Conservation (phyloP, 1,140 invertebrate species). For the Pinna nobilis region DNA sequence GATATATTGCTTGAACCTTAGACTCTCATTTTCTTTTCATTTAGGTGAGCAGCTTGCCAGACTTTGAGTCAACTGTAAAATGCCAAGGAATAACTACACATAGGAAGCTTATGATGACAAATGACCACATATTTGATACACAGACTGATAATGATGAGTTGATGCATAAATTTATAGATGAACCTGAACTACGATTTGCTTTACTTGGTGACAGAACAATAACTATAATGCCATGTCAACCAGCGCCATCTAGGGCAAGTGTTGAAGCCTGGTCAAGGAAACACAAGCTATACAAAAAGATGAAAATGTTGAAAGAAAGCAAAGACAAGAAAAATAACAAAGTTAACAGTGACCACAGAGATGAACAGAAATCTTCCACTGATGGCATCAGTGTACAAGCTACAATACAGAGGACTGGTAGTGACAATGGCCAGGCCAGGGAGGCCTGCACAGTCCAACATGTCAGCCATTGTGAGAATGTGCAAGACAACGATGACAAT, state of each 20-base stretch:
- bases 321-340: neutral
- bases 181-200: slow-evolving; percentile 55
- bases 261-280: slow-evolving; percentile 55
- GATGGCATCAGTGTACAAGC: neutral
- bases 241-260: slow-evolving; percentile 48
- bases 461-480: too few species aligned
- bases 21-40: slow-evolving; percentile 13
- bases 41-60: slow-evolving; percentile 54
- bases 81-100: slow-evolving; percentile 1
- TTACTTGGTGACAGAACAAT: slow-evolving; percentile 55
- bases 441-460: too few species aligned
- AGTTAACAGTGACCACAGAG: neutral
- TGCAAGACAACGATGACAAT: neutral
- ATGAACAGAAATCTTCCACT: neutral
- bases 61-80: slow-evolving; percentile 36
- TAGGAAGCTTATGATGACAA: slow-evolving; percentile 11
- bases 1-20: neutral
- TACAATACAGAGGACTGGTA: neutral
- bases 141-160: slow-evolving; percentile 47
- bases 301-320: slow-evolving; percentile 33
- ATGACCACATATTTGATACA: slow-evolving; percentile 45
- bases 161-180: slow-evolving; percentile 52
- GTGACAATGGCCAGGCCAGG: neutral
- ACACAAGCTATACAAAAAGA: slow-evolving; percentile 40
- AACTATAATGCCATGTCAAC: slow-evolving; percentile 63